phyloP scores from a whole-genome alignment of 2,888 invertebrate genomes.

The Hybos culiciformis region DNA sequence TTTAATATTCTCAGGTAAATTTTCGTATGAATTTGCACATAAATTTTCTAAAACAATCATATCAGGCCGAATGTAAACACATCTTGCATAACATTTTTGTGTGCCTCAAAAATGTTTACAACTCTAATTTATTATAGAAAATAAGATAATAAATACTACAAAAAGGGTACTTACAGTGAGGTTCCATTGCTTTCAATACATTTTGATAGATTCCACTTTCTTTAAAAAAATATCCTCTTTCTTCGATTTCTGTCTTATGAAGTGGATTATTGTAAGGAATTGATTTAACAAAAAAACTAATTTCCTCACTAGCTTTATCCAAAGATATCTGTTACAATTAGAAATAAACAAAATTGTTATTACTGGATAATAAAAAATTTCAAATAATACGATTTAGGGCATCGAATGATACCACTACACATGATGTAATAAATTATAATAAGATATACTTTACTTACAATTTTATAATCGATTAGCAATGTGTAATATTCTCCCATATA shows the following conservation, averaged over 20 bases:
- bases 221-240: background rate
- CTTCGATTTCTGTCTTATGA: background rate
- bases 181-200: background rate
- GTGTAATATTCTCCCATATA: no score
- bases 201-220: background rate
- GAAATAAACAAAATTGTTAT: no score
- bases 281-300: background rate
- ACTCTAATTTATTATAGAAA: background rate
- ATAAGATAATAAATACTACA: background rate
- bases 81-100: conserved; percentile 20
- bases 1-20: conserved; percentile 15
- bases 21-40: conserved; percentile 14
- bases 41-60: conserved; percentile 26
- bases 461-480: no score
- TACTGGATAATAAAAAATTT: no score
- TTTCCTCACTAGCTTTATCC: background rate
- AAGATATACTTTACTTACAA: no score
- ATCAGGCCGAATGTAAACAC: conserved; percentile 22
- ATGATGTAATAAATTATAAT: no score
- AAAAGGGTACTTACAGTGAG: background rate
- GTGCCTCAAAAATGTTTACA: conserved; percentile 12
- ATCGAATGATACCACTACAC: no score
- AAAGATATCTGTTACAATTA: background rate
- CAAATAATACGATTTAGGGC: no score
- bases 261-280: background rate